Base-by-base conservation (phyloP, 2,888 invertebrate species). In the Cephus nigrinus region DNA sequence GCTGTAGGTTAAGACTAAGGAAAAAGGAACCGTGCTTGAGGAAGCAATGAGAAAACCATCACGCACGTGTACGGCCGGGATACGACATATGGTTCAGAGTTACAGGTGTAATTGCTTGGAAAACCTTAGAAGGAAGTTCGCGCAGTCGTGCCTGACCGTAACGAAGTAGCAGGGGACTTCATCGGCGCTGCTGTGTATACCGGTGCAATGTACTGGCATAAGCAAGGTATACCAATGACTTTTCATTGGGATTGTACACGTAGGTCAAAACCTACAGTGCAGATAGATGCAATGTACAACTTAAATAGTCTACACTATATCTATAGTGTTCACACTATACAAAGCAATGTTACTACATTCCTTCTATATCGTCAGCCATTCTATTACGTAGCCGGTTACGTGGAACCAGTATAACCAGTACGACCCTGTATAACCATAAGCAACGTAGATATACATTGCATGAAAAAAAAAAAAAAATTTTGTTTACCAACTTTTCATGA, bases 101-200 rank as follows among this genome's bases (percentile, higher is more conserved):
- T 82, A 76, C 87, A 87, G 86, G 87, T 87, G 87, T 86, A 87
- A 87, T 86, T 87, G 84, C 83, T 84, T 79, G 84, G 86, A 86
- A 87, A 86, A 86, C 83, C 82, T 83, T 55, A 55, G 23, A 78
- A 84, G 86, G 84, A 86, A 86, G 86, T 84, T 75, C 76, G 76
- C 79, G 78, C 83, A 77, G 77, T 78, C 79, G 84, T 79, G 82
- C 82, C 80, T 83, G 81, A 83, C 81, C 80, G 30, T 35, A 32
- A 75, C 32, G 36, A 32, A 71, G 40, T 12, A 76, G 71, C 55
- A 33, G 74, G 74, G 71, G 34, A 31, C 31, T 55, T 23, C 40
- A 40, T 40, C 23, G 40, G 4, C 40, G 23, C 40, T 34, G 2
- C 0, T 9, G 23, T 55, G 0, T 23, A 23, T 9, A 9, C 5